These are phyloP conservation scores for Alcedo atthis DNA, from an alignment of 2,797 vertebrate genomes.

Conservation along the genomic window DNA sequence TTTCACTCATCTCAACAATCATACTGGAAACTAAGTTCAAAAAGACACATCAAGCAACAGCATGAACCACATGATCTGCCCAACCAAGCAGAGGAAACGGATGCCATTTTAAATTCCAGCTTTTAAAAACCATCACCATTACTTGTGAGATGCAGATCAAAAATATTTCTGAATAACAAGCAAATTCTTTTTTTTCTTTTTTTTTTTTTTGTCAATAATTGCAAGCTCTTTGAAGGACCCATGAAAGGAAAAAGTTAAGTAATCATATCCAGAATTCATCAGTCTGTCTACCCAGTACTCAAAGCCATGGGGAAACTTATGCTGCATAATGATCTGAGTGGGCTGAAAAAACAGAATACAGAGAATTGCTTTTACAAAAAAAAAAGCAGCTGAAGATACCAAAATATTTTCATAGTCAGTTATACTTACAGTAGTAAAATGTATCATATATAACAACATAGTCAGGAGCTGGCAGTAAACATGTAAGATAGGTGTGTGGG, in stretches of 20 bases:
- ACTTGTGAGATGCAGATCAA: neutral
- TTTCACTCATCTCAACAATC: neutral
- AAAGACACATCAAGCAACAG: neutral
- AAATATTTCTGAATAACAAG: conserved; percentile 16
- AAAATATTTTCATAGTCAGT: neutral
- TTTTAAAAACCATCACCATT: neutral
- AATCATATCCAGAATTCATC: neutral
- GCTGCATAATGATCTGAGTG: neutral
- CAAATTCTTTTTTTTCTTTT: neutral
- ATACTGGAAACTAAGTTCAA: neutral
- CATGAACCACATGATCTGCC: neutral
- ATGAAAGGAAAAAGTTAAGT: neutral
- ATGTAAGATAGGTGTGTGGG: neutral
- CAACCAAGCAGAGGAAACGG: neutral
- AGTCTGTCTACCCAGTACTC: neutral
- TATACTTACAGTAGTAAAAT: neutral
- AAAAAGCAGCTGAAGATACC: neutral
- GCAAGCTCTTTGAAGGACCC: neutral
- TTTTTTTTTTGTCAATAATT: neutral
- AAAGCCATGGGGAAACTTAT: neutral
- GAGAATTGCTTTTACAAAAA: neutral
- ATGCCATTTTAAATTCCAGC: neutral
- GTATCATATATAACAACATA: neutral
- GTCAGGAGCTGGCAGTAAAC: neutral
- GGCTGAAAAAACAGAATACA: neutral